Evolutionary conservation across 23 tunicate genomes (phyloP), one percentile per base, ranked within the genome.

Genomic region (Trididemnum miniatum): DNA sequence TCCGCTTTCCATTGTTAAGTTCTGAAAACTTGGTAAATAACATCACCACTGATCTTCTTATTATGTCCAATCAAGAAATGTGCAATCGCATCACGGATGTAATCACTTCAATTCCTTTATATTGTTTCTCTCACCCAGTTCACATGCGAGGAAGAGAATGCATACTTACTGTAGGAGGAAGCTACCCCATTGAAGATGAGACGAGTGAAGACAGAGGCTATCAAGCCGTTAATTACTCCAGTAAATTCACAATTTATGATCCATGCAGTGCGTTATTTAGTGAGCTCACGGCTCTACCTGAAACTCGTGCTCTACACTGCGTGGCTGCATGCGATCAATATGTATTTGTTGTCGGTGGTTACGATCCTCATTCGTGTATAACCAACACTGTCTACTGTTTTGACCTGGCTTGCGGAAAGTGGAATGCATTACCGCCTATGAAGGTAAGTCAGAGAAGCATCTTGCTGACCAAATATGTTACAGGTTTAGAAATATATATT

Each of bases 301-400:
- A 90, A 71, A 87, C 91, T 20, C 59, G 89, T 23, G 79, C 90
- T 20, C 65, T 90, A 64, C 99, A 95, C 65, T 86, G 95, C 51
- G 88, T 76, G 27, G 88, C 83, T 25, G 84, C 83, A 22, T 82
- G 82, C 29, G 99, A 87, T 69, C 96, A 90, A 50, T 95, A 32
- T 60, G 76, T 95, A 0, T 86, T 89, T 71, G 82, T 95, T 18
- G 89, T 89, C 38, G 99, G 99, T n/a, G 99, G 99, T 20, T 90
- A 65, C 51, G 99, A 95, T 62, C 63, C 86, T 1, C 92, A 71
- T 60, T 95, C 99, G 12, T 89, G 96, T 78, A 95, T 95, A 64
- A 72, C 77, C 32, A 87, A 87, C 50, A 74, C 85, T 7, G 96
- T 84, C 25, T 57, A 85, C 51, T 87, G 90, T 72, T 76, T 95